Evolutionary conservation across 2,888 invertebrate genomes (phyloP), one percentile per base, ranked within the genome.

Genomic region (Hoplodrina blanda): DNA sequence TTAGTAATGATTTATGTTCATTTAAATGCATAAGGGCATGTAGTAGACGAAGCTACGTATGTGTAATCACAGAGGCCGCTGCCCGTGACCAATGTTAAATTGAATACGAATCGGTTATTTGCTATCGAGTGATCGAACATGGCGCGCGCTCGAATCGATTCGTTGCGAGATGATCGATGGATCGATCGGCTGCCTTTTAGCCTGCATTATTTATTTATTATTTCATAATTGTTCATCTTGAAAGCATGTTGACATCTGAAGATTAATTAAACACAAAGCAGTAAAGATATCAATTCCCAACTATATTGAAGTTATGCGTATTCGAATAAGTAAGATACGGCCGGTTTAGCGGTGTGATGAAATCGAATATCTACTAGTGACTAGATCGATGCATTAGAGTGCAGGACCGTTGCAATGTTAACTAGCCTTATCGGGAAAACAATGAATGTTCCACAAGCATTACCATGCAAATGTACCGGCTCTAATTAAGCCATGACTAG

Each of bases 71-170:
- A 89, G 88, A 88, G 88, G 80, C 87, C 90, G 86, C 87, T 82
- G 83, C 81, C 91, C 93, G 87, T 93, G 90, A 91, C 93, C 88
- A 92, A 95, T 91, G 87, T 86, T 88, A 91, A 93, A 94, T 94
- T 92, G 91, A 93, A 93, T 91, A 90, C 85, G 88, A 89, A 89
- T 91, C 85, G 87, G 86, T 85, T 91, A 91, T 92, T 92, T 90
- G 88, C 89, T 87, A 89, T 90, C 88, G 85, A 89, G 84, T 89
- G 88, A 91, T 89, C 83, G 88, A 88, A 87, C 79, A 78, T 86
- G 76, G 88, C 88, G 88, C 83, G 86, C 84, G 84, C 79, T 76
- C 71, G 87, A 92, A 92, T 93, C 91, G 88, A 93, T 94, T 93
- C 84, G 87, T 82, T 87, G 77, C 82, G 79, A 89, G 80, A 91